A percentile compares a stretch with the other conserved stretches of the same genome.
These are phyloP conservation scores for Drosophila oshimai DNA, from an alignment of 1,140 invertebrate genomes.

Conservation along the genomic window DNA sequence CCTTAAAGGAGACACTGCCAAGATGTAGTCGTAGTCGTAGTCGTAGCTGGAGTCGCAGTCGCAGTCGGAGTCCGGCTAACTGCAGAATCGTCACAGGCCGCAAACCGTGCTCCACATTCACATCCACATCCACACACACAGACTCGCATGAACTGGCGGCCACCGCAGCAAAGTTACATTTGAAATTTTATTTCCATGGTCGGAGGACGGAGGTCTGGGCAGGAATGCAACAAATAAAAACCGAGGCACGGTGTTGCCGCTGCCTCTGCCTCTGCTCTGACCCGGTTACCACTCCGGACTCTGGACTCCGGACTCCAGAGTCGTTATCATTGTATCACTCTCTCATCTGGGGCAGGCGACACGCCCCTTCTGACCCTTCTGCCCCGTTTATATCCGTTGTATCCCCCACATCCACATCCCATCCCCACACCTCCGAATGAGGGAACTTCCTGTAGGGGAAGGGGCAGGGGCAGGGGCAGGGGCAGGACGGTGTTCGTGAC, in stretches of 20 bases:
- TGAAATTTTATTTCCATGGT: conserved; percentile 64
- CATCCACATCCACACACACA: conserved; percentile 12
- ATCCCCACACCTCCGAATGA: not conserved
- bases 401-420: not conserved
- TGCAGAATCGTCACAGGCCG: conserved; percentile 15
- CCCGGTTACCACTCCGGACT: not conserved
- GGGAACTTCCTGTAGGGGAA: too few relatives aligned
- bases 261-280: too few relatives aligned
- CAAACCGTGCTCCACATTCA: conserved; percentile 5
- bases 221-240: conserved; percentile 70
- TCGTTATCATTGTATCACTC: conserved; percentile 38
- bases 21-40: conserved; percentile 11
- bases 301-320: not conserved
- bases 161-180: conserved; percentile 50
- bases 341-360: conserved; percentile 32
- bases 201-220: conserved; percentile 20
- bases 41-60: conserved; percentile 10
- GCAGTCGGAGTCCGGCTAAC: not conserved
- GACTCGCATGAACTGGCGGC: conserved; percentile 5
- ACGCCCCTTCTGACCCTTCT: not conserved
- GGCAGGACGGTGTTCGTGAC: too few relatives aligned
- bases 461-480: too few relatives aligned
- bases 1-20: conserved; percentile 18
- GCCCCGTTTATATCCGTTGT: too few relatives aligned
- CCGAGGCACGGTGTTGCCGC: conserved; percentile 3